Conservation (phyloP, 2,888 invertebrate genomes). For the Troides helena region DNA sequence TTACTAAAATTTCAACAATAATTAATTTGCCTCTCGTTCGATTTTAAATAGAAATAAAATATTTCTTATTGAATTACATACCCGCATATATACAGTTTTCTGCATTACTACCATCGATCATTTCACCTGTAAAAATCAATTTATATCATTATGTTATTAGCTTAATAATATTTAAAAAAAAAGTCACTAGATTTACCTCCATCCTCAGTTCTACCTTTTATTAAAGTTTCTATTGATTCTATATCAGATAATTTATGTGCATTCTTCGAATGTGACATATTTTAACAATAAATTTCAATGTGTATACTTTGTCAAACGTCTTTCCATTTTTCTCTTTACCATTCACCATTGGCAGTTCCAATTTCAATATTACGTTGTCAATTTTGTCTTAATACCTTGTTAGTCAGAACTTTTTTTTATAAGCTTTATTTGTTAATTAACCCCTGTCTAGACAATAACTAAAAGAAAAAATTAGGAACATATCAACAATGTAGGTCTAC, state of each 20-base stretch:
- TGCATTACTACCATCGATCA: conserved; percentile 49
- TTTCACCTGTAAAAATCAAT: conserved; percentile 56
- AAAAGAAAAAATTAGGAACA: not conserved
- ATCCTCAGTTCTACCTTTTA: conserved; percentile 50
- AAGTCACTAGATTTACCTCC: conserved; percentile 50
- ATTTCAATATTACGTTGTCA: conserved; percentile 45
- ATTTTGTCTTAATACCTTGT: conserved; percentile 34
- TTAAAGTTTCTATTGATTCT: conserved; percentile 54
- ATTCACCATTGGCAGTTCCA: conserved; percentile 58
- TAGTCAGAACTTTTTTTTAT: conserved; percentile 31
- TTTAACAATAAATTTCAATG: conserved; percentile 76
- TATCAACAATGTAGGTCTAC: not conserved
- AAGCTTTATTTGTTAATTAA: conserved; percentile 2
- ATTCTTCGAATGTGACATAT: conserved; percentile 76
- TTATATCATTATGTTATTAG: conserved; percentile 14
- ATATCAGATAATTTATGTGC: conserved; percentile 66
- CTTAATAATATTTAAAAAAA: conserved; percentile 2
- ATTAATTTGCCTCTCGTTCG: not conserved
- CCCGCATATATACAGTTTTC: conserved; percentile 68
- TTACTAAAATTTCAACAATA: conserved; percentile 48
- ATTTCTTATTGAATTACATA: conserved; percentile 41
- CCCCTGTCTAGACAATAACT: not conserved
- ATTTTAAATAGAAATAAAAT: not conserved
- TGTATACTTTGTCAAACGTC: conserved; percentile 71
- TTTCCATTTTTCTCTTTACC: conserved; percentile 66